Conservation (phyloP, 2,888 invertebrate genomes). For the Brachycybe producta region DNA sequence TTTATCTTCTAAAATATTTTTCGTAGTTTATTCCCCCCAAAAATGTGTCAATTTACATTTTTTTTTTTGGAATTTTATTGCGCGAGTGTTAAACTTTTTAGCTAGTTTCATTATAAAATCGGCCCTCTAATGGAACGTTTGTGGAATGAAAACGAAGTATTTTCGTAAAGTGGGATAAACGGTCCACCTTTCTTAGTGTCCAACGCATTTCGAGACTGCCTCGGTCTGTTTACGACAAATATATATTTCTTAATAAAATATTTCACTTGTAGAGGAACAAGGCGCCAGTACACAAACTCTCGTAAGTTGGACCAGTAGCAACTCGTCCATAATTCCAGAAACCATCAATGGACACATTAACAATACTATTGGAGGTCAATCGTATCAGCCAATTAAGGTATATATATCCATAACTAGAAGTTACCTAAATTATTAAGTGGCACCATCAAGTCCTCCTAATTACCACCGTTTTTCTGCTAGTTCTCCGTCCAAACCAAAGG, state of each 20-base stretch:
- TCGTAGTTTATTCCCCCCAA: too few relatives aligned
- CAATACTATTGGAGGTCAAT: constrained; percentile 1
- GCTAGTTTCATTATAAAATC: too few relatives aligned
- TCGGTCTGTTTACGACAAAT: too few relatives aligned
- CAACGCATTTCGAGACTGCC: too few relatives aligned
- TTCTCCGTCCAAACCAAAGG: not conserved
- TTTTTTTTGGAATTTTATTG: too few relatives aligned
- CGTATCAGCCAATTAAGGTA: not conserved
- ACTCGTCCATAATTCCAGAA: constrained; percentile 8
- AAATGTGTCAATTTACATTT: too few relatives aligned
- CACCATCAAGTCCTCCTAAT: not conserved
- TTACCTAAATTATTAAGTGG: not conserved
- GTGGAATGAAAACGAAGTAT: not conserved
- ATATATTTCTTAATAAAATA: not conserved
- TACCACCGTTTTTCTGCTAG: too few relatives aligned
- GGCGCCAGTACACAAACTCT: constrained; percentile 1
- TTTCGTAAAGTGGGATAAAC: not conserved
- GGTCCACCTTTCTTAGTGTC: not conserved
- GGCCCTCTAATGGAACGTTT: too few relatives aligned
- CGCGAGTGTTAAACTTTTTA: too few relatives aligned
- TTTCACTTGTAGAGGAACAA: not conserved
- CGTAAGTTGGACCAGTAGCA: not conserved
- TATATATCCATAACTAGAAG: too few relatives aligned
- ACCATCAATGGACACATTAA: not conserved
- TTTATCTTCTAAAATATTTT: too few relatives aligned